Conservation (phyloP, 2,113 vertebrate species). For the Burhinus bistriatus region DNA sequence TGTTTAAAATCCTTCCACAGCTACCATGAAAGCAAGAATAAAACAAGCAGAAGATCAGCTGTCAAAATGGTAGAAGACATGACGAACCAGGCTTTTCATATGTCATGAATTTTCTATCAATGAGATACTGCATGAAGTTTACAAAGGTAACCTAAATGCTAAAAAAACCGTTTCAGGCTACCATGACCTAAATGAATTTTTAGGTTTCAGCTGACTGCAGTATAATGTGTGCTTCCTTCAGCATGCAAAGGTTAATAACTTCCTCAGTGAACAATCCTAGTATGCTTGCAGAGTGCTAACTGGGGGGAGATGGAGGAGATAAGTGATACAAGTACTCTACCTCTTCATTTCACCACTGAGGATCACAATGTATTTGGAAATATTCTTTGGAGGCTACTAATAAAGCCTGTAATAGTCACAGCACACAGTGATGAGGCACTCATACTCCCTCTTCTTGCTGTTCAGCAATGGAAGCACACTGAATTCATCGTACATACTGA, state of each 20-base stretch:
- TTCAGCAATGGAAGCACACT: background rate
- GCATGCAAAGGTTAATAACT: background rate
- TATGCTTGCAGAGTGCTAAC: background rate
- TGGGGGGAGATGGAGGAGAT: background rate
- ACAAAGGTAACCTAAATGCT: background rate
- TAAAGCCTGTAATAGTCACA: background rate
- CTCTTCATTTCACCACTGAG: background rate
- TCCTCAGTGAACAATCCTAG: background rate
- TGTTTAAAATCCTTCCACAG: slow-evolving; percentile 60
- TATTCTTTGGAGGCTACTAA: background rate
- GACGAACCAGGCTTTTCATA: background rate
- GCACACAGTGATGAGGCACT: background rate
- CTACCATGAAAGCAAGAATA: slow-evolving; percentile 54
- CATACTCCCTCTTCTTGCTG: background rate
- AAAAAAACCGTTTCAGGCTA: background rate
- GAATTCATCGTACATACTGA: background rate
- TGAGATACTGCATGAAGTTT: background rate
- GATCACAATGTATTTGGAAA: background rate
- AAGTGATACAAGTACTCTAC: background rate
- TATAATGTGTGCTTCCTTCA: background rate
- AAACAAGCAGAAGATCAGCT: slow-evolving; percentile 58
- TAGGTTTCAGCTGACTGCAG: background rate
- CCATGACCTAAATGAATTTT: background rate
- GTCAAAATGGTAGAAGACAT: background rate
- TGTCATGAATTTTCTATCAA: background rate